phyloP scores from a whole-genome alignment of 2,113 vertebrate species.

The Elaphurus davidianus region DNA sequence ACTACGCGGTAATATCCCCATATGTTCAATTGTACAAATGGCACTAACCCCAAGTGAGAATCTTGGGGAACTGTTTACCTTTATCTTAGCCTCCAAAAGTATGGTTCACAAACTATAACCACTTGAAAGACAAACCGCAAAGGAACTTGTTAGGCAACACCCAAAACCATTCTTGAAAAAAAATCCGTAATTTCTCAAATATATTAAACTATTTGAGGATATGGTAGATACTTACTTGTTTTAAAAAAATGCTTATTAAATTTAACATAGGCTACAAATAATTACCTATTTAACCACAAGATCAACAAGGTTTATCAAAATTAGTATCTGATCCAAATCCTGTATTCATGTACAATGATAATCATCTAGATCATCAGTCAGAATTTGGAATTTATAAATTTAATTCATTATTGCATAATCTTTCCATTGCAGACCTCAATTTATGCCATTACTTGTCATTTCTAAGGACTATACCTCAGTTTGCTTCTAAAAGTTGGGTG shows the following conservation, averaged over 20 bases:
- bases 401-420: neutral
- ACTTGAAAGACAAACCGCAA: conserved; percentile 69
- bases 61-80: neutral
- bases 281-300: neutral
- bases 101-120: conserved; percentile 41
- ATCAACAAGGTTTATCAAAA: conserved; percentile 6
- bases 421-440: neutral
- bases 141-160: conserved; percentile 66
- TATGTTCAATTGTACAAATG: neutral
- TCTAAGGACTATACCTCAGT: neutral
- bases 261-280: conserved; percentile 15
- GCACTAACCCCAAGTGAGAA: conserved; percentile 25
- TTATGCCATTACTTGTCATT: neutral
- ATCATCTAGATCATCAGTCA: neutral
- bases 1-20: neutral
- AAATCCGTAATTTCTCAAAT: neutral
- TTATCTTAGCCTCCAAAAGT: conserved; percentile 30
- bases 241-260: conserved; percentile 12
- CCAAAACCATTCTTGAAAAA: conserved; percentile 61
- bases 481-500: neutral
- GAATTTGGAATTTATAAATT: neutral
- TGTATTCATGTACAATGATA: neutral
- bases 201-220: neutral
- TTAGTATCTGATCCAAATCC: neutral
- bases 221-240: neutral